Evolutionary conservation across 1,140 invertebrate genomes (phyloP), one percentile per base, ranked within the genome.

Genomic region (Sitobion miscanthi): DNA sequence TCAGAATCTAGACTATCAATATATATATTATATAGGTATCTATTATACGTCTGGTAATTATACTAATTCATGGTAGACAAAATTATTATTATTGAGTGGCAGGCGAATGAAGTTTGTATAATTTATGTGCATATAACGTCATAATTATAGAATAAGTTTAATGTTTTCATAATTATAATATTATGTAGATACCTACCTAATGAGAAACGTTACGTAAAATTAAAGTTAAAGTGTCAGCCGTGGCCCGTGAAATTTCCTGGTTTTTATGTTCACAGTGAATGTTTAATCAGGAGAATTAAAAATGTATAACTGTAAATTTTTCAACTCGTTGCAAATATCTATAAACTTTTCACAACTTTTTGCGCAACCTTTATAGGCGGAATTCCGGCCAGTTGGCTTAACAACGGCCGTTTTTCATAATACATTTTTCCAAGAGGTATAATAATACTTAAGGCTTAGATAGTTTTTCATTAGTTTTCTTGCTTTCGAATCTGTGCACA

Each of bases 401-500:
- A 85, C 83, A 85, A 45, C 38, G 8, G 42, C 38, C 38, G 83
- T 85, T 85, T 85, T 85, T 85, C 83, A 85, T 85, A 85, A 85
- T 25, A 85, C 42, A 42, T 85, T 85, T 85, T 85, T 85, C 23
- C 38, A 85, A 25, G 83, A 45, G 38, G 3, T 85, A 85, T 42
- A 42, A 85, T 83, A 83, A 83, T 83, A 83, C 35, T 38, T 83
- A 38, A 7, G 20, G 35, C 35, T 83, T 83, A 83, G 35, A 83
- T 83, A 38, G 77, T 83, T 83, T 83, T 83, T 38, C 77, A 38
- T 83, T 38, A 83, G 77, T 83, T 83, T 83, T 8, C 77, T 38
- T 83, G 77, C 35, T 83, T 82, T 83, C 35, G 35, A 35, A 35
- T 83, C n/a, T 35, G 20, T 38, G 35, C 7, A 20, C 77, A 38